A percentile compares a stretch with the other conserved stretches of the same genome.
Conservation (phyloP, 2,797 vertebrate genomes). For the Muscicapa comitata region DNA sequence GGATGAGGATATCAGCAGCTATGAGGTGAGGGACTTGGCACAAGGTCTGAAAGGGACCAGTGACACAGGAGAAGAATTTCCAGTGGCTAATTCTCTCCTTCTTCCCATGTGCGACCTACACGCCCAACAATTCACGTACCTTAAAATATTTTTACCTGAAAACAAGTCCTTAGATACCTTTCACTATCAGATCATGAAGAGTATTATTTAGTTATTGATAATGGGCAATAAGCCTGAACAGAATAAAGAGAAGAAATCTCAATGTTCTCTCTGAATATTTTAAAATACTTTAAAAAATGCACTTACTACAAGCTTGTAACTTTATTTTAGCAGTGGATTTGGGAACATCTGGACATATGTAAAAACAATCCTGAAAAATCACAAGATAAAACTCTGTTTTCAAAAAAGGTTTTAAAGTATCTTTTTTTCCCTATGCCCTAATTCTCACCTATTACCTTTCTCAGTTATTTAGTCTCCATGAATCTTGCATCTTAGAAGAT, state of each 20-base stretch:
- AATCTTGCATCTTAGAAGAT: background rate
- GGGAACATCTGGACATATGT: background rate
- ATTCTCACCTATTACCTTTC: background rate
- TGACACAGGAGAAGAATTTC: background rate
- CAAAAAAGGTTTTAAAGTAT: background rate
- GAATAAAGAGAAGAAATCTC: background rate
- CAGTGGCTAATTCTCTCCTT: background rate
- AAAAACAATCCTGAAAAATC: background rate
- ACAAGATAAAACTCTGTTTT: background rate
- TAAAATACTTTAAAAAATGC: background rate
- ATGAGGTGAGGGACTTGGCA: background rate
- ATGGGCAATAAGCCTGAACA: background rate
- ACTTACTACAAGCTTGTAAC: background rate
- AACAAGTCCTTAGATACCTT: background rate
- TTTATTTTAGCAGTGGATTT: background rate
- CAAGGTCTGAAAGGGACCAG: background rate
- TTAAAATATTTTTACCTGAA: background rate
- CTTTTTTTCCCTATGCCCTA: rapidly evolving
- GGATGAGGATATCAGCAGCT: background rate
- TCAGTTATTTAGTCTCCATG: background rate
- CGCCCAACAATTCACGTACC: background rate
- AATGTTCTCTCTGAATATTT: background rate
- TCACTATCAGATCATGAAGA: background rate
- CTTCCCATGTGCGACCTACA: background rate
- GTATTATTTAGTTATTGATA: background rate